phyloP scores from a whole-genome alignment of 2,113 vertebrate species.

The Lagenorhynchus albirostris region DNA sequence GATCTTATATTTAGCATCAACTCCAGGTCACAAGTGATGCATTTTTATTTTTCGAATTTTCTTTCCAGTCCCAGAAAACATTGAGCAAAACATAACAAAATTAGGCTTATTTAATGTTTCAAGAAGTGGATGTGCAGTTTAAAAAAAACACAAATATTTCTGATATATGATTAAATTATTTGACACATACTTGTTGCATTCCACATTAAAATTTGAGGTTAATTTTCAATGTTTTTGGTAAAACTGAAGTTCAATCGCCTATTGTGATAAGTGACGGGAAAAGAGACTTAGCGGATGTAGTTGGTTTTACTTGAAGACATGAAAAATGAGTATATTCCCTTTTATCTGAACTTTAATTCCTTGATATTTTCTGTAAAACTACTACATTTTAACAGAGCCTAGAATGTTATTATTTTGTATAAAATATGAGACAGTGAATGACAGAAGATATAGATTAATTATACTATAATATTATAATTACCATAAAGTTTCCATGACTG shows the following conservation, averaged over 20 bases:
- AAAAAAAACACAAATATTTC: not conserved
- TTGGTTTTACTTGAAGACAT: not conserved
- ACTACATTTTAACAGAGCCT: constrained; percentile 3
- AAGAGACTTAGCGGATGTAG: not conserved
- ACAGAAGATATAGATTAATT: not conserved
- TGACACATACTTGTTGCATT: not conserved
- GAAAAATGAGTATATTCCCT: not conserved
- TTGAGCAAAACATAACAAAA: not conserved
- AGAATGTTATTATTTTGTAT: not conserved
- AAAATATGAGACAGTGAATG: not conserved
- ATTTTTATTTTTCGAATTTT: not conserved
- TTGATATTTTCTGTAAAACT: not conserved
- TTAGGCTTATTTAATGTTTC: not conserved
- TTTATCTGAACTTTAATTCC: not conserved
- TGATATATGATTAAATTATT: not conserved
- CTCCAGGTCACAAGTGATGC: not conserved
- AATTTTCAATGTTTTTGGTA: not conserved
- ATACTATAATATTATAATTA: not conserved
- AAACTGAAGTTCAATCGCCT: not conserved
- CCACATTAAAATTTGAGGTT: not conserved
- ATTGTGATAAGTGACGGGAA: not conserved
- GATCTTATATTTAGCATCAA: not conserved
- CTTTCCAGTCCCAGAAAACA: not conserved
- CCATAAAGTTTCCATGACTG: not conserved
- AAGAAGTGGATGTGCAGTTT: not conserved